Conservation (phyloP, 2,113 vertebrate genomes). For the Pterocles gutturalis region DNA sequence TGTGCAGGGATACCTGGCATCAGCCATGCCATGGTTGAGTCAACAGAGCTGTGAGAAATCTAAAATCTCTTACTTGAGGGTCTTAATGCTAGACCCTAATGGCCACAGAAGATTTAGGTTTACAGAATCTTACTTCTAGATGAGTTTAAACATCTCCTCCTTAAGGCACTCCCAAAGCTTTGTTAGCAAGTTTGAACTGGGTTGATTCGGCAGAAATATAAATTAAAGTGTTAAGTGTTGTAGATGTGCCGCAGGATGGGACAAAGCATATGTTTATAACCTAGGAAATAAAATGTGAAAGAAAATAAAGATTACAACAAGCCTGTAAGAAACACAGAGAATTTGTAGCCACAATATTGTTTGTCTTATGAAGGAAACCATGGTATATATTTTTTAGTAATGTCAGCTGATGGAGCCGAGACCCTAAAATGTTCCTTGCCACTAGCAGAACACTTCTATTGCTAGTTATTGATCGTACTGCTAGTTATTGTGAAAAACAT, state of each 20-base stretch:
- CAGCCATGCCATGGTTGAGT: accelerated
- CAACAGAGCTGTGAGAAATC: background rate
- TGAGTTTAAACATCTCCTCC: background rate
- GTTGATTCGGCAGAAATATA: background rate
- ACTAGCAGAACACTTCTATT: conserved; percentile 30
- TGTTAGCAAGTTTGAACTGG: background rate
- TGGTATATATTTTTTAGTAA: conserved; percentile 21
- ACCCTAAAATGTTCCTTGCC: conserved; percentile 53
- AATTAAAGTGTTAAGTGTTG: conserved; percentile 3
- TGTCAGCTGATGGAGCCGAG: conserved; percentile 18
- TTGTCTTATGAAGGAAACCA: conserved; percentile 42
- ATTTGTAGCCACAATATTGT: conserved; percentile 41
- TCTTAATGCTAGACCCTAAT: background rate
- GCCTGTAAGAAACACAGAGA: conserved; percentile 17
- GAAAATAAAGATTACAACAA: conserved; percentile 34
- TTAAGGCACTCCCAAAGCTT: background rate
- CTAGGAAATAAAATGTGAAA: background rate
- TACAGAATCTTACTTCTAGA: background rate
- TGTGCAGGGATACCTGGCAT: background rate
- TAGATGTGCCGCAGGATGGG: background rate
- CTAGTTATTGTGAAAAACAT: conserved; percentile 53
- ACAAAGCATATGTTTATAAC: conserved; percentile 15
- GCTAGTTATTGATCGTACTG: conserved; percentile 53
- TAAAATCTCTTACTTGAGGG: background rate
- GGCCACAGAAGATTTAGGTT: background rate